Base-by-base conservation (phyloP, 2,113 vertebrate genomes). In the Chloropsis cyanopogon region DNA sequence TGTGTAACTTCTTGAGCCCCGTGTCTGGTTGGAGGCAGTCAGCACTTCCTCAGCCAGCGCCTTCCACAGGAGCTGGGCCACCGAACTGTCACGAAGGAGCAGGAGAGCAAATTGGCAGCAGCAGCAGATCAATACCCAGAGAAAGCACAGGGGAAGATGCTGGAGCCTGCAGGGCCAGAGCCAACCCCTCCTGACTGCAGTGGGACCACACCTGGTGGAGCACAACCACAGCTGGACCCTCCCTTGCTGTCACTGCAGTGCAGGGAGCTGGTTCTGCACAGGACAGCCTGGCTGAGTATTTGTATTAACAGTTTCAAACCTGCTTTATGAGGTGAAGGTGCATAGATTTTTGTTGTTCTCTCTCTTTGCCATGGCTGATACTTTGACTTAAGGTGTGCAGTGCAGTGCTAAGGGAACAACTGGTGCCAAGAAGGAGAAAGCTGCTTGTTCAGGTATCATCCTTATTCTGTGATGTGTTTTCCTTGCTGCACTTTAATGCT, bases 191-290 rank as follows among this genome's bases (percentile, higher is more conserved):
- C 5, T 13, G 39, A 1, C 28, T 23, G 33, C 5, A 1, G 14
- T 12, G 31, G 68, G 31, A 47, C 53, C 60, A 4, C 35, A 2
- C 5, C 35, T 66, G 12, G 3, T 3, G 33, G 22, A 46, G 29
- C 56, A 56, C 39, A 69, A 0, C n/a, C 69, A 6, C 47, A 28
- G 82, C 75, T 37, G 20, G 63, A 19, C 3, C 35, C 79, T 52
- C n/a, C 0, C 2, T 12, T 28, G 33, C 26, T 12, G 0, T 0
- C 11, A 2, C 26, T 25, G 9, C 4, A 6, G 33, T 2, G 52
- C 35, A 8, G 42, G 1, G 47, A 29, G 17, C 63, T 59, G 41
- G 0, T 13, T 44, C 63, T 41, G 54, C 8, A 14, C 37, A 29
- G 42, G 46, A 19, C 50, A 13, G 26, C 11, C 79, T 49, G 33